Evolutionary conservation across 2,888 invertebrate genomes (phyloP).

Genomic region (Sturmia bella): DNA sequence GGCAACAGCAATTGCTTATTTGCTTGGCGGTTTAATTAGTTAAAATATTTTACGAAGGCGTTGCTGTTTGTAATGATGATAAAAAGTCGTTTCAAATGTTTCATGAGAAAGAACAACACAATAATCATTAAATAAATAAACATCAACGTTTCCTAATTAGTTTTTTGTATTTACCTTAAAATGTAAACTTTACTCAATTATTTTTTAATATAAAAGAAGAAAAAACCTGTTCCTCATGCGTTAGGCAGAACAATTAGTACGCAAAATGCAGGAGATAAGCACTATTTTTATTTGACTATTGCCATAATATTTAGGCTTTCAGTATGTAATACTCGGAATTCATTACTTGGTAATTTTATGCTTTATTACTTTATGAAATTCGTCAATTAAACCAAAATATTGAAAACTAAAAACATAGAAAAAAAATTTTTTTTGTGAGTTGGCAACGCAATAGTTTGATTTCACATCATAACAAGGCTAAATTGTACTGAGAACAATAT

Average conservation of each 20-base stretch:
- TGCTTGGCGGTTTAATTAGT: conserved; percentile 45
- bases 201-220: neutral
- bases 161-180: conserved; percentile 11
- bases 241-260: neutral
- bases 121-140: conserved; percentile 31
- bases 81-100: conserved; percentile 11
- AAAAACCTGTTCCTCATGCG: neutral
- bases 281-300: no score
- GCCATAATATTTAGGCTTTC: no score
- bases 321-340: no score
- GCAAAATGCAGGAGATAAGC: no score
- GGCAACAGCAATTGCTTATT: conserved; percentile 25
- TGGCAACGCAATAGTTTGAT: no score
- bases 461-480: no score
- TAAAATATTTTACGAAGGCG: conserved; percentile 65
- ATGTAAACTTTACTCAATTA: neutral
- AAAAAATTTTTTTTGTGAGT: no score
- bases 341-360: no score
- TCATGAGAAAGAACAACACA: conserved; percentile 15
- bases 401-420: no score
- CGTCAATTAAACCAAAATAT: no score
- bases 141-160: conserved; percentile 23
- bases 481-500: no score
- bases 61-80: conserved; percentile 35
- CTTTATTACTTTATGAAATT: no score